phyloP scores from a whole-genome alignment of 2,113 vertebrate species.

The Calidris pugnax region DNA sequence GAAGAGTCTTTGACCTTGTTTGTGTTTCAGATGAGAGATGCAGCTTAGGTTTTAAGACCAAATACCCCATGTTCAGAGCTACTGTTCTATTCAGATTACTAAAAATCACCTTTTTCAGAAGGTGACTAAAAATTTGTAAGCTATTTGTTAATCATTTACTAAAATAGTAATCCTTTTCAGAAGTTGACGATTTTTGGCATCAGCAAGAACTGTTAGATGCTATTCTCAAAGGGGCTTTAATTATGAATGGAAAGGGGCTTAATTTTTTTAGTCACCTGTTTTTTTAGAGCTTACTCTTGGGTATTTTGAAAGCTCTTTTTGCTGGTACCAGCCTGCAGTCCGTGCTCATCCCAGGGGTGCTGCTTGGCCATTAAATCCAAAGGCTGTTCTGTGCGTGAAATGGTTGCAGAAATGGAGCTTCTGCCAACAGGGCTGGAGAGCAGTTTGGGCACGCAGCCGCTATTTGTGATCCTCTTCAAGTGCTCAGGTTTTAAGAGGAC shows the following conservation, averaged over 20 bases:
- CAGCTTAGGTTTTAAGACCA: neutral
- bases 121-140: neutral
- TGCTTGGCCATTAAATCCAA: neutral
- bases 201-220: neutral
- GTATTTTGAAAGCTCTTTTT: neutral
- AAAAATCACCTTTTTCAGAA: neutral
- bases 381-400: neutral
- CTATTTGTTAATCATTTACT: neutral
- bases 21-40: neutral
- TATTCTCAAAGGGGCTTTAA: neutral
- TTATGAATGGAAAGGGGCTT: neutral
- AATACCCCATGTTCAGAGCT: neutral
- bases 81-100: neutral
- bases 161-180: neutral
- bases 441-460: neutral
- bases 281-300: neutral
- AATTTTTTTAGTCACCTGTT: neutral
- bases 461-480: neutral
- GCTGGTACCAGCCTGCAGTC: neutral
- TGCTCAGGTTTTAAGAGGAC: neutral
- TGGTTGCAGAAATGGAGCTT: neutral
- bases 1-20: neutral
- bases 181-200: neutral
- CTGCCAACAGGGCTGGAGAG: neutral
- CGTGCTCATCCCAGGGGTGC: neutral